Evolutionary conservation across 2,797 vertebrate genomes (phyloP).

Genomic region (Scarus forsteni): DNA sequence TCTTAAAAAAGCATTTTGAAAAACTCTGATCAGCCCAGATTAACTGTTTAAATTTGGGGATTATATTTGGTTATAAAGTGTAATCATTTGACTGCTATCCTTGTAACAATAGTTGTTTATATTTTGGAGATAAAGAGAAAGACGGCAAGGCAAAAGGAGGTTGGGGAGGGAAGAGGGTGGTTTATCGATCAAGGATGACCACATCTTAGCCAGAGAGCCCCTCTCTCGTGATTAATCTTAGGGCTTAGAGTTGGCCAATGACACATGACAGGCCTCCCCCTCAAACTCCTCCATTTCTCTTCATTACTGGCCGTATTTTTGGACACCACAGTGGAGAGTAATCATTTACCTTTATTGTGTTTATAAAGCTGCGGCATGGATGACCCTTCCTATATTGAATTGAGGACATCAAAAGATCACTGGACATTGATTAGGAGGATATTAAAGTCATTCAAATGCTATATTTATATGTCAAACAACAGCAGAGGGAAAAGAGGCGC

Average conservation of each 20-base stretch:
- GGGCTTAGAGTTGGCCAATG: slow-evolving; percentile 83
- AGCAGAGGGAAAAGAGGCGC: slow-evolving; percentile 88
- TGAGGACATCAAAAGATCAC: slow-evolving; percentile 97
- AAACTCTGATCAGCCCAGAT: too few relatives aligned
- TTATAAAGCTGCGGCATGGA: slow-evolving; percentile 90
- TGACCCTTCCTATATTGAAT: slow-evolving; percentile 95
- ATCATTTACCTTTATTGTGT: slow-evolving; percentile 92
- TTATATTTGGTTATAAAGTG: too few relatives aligned
- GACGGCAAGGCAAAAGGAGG: slow-evolving; percentile 48
- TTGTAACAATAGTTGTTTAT: slow-evolving; percentile 49
- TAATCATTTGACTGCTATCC: background rate
- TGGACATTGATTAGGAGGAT: slow-evolving; percentile 98
- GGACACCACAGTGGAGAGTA: slow-evolving; percentile 84
- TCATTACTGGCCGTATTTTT: slow-evolving; percentile 86
- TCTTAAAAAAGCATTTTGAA: too few relatives aligned
- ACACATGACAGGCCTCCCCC: slow-evolving; percentile 86
- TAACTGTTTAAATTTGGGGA: too few relatives aligned
- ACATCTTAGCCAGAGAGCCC: slow-evolving; percentile 84
- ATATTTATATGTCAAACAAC: slow-evolving; percentile 96
- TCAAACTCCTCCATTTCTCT: slow-evolving; percentile 88
- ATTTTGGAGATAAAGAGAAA: slow-evolving; percentile 54
- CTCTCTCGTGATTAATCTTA: slow-evolving; percentile 87
- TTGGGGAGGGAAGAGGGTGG: slow-evolving; percentile 53
- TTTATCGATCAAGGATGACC: slow-evolving; percentile 87
- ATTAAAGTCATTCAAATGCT: slow-evolving; percentile 98